These are phyloP conservation scores for Drosophila cracens DNA, from an alignment of 2,888 invertebrate genomes.

Conservation along the genomic window DNA sequence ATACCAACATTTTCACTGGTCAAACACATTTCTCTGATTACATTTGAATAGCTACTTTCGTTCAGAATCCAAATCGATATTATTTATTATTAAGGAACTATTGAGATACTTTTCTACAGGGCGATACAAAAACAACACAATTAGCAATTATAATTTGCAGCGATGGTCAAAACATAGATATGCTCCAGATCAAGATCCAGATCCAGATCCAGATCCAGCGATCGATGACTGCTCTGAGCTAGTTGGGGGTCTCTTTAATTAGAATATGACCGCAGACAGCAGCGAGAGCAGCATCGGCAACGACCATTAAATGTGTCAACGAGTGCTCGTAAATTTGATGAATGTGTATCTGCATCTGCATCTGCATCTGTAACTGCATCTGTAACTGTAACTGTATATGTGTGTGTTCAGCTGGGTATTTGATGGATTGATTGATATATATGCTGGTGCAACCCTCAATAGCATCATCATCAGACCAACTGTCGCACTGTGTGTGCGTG, in stretches of 20 bases:
- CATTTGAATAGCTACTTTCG: background rate
- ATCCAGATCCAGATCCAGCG: background rate
- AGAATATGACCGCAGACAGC: slow-evolving; percentile 13
- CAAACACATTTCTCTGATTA: background rate
- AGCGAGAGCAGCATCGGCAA: background rate
- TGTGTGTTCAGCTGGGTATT: slow-evolving; percentile 29
- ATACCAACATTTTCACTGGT: slow-evolving; percentile 1
- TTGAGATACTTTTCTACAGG: background rate
- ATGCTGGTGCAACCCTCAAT: slow-evolving; percentile 26
- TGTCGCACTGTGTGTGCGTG: slow-evolving; percentile 13
- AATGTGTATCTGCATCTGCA: slow-evolving; percentile 19
- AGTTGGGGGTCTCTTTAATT: slow-evolving; percentile 10
- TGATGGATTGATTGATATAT: slow-evolving; percentile 66
- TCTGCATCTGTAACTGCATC: background rate
- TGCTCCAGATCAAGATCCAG: background rate
- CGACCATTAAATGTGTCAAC: slow-evolving; percentile 53
- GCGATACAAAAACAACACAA: background rate
- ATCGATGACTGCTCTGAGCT: background rate
- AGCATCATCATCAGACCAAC: slow-evolving; percentile 25
- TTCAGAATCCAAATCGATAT: background rate
- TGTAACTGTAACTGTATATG: slow-evolving; percentile 10
- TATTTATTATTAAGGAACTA: no score
- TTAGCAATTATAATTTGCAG: background rate
- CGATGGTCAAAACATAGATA: background rate
- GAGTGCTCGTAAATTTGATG: slow-evolving; percentile 58